These are phyloP conservation scores for Rousettus madagascariensis DNA, from an alignment of 2,797 vertebrate genomes.

Conservation along the genomic window DNA sequence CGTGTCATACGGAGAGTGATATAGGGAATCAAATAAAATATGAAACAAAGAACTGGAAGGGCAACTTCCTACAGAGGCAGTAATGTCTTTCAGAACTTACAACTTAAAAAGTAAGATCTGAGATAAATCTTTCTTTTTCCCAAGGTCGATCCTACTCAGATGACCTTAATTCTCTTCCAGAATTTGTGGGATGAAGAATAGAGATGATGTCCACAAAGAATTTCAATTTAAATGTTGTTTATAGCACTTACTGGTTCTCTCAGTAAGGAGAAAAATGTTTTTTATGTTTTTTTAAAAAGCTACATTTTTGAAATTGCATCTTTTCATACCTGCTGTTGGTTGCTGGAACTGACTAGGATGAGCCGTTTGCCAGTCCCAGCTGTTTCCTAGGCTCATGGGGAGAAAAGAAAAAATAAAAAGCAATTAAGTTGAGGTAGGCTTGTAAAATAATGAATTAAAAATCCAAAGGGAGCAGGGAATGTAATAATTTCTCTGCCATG, in stretches of 20 bases:
- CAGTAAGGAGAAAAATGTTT: slow-evolving; percentile 36
- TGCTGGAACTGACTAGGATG: neutral
- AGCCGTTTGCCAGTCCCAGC: neutral
- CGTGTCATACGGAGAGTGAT: neutral
- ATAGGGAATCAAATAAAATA: slow-evolving; percentile 5
- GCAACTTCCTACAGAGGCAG: neutral
- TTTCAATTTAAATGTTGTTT: slow-evolving; percentile 29
- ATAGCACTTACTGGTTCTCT: neutral
- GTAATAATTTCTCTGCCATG: slow-evolving; percentile 59
- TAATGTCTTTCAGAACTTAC: neutral
- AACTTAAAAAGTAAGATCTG: neutral
- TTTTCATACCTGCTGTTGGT: neutral
- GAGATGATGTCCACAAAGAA: neutral
- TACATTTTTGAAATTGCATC: slow-evolving; percentile 26
- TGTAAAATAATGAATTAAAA: slow-evolving; percentile 67
- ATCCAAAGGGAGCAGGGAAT: slow-evolving; percentile 25
- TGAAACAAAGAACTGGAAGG: neutral
- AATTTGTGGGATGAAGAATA: neutral
- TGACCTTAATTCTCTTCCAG: slow-evolving; percentile 4
- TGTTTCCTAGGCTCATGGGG: neutral
- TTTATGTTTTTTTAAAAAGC: slow-evolving; percentile 40
- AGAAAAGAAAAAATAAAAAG: neutral
- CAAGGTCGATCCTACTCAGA: neutral
- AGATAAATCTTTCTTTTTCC: neutral
- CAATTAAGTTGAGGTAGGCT: slow-evolving; percentile 45